Conservation (phyloP, 2,888 invertebrate genomes). For the Drosophila macrothrix region DNA sequence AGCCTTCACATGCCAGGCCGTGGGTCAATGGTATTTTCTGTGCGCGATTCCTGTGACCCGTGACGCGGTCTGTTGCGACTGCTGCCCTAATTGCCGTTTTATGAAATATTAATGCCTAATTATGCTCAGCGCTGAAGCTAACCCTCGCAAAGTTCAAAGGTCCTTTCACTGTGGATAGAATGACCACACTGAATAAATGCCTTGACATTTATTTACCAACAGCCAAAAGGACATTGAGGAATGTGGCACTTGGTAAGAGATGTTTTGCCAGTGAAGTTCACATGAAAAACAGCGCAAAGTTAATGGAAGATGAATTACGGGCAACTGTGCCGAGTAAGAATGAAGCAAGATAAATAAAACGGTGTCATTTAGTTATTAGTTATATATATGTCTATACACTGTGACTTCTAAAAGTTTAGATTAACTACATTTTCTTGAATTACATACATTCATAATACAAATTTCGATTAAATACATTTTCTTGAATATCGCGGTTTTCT, state of each 20-base stretch:
- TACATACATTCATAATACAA: neutral
- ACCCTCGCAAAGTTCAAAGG: constrained; percentile 22
- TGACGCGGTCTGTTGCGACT: constrained; percentile 41
- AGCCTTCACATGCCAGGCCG: constrained; percentile 42
- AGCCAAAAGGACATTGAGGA: neutral
- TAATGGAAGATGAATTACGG: neutral
- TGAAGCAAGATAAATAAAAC: neutral
- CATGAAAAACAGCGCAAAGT: too few species aligned
- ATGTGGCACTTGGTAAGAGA: neutral
- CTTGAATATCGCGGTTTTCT: too few species aligned
- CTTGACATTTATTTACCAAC: constrained; percentile 17
- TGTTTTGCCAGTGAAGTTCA: neutral
- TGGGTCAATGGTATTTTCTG: constrained; percentile 12
- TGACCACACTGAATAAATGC: constrained; percentile 41
- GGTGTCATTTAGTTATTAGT: neutral
- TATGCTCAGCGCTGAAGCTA: constrained; percentile 56
- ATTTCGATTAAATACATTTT: too few species aligned
- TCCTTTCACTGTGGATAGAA: constrained; percentile 9
- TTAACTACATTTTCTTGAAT: neutral
- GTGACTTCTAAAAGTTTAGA: neutral
- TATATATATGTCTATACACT: neutral
- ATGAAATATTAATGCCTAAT: constrained; percentile 79
- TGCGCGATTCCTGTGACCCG: constrained; percentile 17
- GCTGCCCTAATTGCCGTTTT: constrained; percentile 61
- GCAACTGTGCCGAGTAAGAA: too few species aligned